Evolutionary conservation across 2,113 vertebrate species (phyloP), one percentile per base, ranked within the genome.

Genomic region (Elanus axillaris): DNA sequence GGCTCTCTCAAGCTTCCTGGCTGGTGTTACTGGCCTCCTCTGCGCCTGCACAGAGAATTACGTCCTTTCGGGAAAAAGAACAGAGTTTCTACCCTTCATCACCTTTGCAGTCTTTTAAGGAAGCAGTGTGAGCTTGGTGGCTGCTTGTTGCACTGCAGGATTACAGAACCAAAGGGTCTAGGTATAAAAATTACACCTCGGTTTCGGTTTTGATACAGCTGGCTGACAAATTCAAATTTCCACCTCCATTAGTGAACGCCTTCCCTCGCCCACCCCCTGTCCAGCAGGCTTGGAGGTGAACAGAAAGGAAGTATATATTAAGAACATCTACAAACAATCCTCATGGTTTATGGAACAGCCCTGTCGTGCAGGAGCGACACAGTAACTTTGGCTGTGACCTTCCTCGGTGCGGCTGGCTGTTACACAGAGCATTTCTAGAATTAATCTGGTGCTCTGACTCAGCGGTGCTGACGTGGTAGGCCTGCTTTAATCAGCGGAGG

Each of bases 351-450:
- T 94, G 95, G 53, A 93, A 71, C 38, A 93, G 59, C 50, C 19
- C 20, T 52, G 11, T 94, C 38, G 59, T 85, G 73, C 55, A 95
- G 68, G 72, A 86, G 87, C 92, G 68, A 66, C 74, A 63, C 73
- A 59, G 77, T 94, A 69, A 97, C 96, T 87, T 93, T 97, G 94
- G 14, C 56, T 83, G 22, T 93, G 94, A 95, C 87, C 88, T 93
- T 95, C 38, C 86, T 85, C 13, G 0, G 55, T 69, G 47, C 62
- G 82, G n/a, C 86, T 71, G 59, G 85, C 69, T 85, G 53, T 93
- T 94, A 38, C 47, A 64, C 25, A 78, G 71, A 86, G 16, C 62
- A 50, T 86, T 95, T 92, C 93, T 95, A 93, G 93, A 96, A 97
- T 94, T 94, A 94, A 93, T 89, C 91, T 90, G 52, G 75, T 64